A percentile compares a stretch with the other conserved stretches of the same genome.
Evolutionary conservation across 2,113 vertebrate genomes (phyloP).

Genomic region (Ammodytes dubius): DNA sequence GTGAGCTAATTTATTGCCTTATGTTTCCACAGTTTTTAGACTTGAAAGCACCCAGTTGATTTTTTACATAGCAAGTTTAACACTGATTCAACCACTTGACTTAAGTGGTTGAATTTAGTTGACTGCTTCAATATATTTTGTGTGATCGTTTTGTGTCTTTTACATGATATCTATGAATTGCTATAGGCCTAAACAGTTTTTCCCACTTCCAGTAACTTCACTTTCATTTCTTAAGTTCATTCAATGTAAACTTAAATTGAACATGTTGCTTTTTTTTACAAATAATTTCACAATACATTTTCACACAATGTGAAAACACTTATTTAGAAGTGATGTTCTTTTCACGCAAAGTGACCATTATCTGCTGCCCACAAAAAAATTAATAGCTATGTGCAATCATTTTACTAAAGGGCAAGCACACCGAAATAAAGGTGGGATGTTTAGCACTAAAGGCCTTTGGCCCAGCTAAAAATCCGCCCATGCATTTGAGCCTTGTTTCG

Average conservation of each 20-base stretch:
- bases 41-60: slow-evolving; percentile 26
- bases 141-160: slow-evolving; percentile 32
- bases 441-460: not conserved
- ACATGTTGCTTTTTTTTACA: not conserved
- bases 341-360: not conserved
- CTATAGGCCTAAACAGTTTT: slow-evolving; percentile 9
- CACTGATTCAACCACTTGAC: slow-evolving; percentile 42
- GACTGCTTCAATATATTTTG: slow-evolving; percentile 28
- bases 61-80: slow-evolving; percentile 55
- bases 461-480: not conserved
- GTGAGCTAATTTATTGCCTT: slow-evolving; percentile 51
- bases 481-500: not conserved
- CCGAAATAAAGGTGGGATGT: not conserved
- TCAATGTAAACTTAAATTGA: not conserved
- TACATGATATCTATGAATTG: slow-evolving; percentile 4
- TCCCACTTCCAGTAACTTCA: not conserved
- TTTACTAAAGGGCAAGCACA: slow-evolving; percentile 3
- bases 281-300: not conserved
- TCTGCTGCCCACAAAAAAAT: not conserved
- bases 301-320: not conserved
- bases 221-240: not conserved
- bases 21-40: slow-evolving; percentile 32
- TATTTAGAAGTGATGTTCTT: not conserved
- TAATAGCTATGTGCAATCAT: not conserved
- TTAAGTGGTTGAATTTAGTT: slow-evolving; percentile 29